A percentile compares a stretch with the other conserved stretches of the same genome.
phyloP scores from a whole-genome alignment of 2,113 vertebrate genomes.

The Talpa occidentalis region DNA sequence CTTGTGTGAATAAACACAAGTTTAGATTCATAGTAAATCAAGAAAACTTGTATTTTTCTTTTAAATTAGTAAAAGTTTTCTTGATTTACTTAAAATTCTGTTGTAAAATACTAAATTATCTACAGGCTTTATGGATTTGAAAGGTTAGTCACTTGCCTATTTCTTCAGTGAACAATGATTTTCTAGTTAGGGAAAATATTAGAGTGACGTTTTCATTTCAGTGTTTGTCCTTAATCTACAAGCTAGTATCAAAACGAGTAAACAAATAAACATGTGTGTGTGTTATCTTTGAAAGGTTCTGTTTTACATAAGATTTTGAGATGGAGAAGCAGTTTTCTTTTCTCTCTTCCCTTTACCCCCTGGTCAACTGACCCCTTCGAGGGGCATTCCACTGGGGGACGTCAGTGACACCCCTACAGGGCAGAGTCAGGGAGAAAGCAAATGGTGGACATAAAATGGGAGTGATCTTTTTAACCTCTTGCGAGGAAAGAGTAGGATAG shows the following conservation, averaged over 20 bases:
- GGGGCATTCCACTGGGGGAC: background rate
- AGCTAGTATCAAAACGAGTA: background rate
- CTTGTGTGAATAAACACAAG: too few species aligned
- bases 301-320: too few species aligned
- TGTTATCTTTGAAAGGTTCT: background rate
- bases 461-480: background rate
- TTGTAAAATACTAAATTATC: background rate
- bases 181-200: background rate
- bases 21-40: too few species aligned
- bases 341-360: background rate
- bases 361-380: background rate
- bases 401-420: fast-evolving
- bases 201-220: background rate
- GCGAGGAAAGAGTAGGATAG: background rate
- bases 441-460: too few species aligned
- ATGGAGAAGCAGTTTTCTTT: background rate
- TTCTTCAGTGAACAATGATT: background rate
- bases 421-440: background rate
- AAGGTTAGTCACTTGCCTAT: background rate
- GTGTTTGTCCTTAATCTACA: background rate
- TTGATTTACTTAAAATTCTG: background rate
- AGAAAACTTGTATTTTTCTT: too few species aligned
- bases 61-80: too few species aligned
- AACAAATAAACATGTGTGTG: background rate
- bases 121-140: background rate